Evolutionary conservation across 2,888 invertebrate genomes (phyloP).

Genomic region (Melanargia galathea): DNA sequence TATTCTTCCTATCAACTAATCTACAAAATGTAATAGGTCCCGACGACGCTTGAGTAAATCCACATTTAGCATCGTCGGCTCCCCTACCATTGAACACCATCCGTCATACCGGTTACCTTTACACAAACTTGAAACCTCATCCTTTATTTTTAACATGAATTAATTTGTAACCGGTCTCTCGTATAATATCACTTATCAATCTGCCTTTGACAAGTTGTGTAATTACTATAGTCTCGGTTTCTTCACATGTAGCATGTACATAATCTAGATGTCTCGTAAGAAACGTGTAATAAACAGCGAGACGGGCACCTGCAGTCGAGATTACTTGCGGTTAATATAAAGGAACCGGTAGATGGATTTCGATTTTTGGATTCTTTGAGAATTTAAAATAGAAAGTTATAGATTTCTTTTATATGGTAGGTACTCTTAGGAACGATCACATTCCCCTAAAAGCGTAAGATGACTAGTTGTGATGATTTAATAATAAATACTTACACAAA

Average conservation of each 20-base stretch:
- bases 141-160: conserved; percentile 51
- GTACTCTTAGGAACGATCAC: too few species aligned
- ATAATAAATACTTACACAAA: too few species aligned
- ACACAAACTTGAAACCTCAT: conserved; percentile 40
- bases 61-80: too few species aligned
- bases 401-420: too few species aligned
- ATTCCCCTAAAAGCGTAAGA: too few species aligned
- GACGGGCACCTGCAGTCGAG: conserved; percentile 62
- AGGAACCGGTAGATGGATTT: conserved; percentile 1
- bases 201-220: conserved; percentile 66
- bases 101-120: conserved; percentile 46
- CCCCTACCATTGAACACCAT: conserved; percentile 40
- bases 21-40: too few species aligned
- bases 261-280: conserved; percentile 44
- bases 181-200: conserved; percentile 68
- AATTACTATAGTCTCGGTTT: conserved; percentile 59
- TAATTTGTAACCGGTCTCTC: conserved; percentile 53
- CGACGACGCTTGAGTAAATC: too few species aligned
- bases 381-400: not conserved
- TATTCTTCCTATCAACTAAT: too few species aligned
- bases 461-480: too few species aligned
- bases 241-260: conserved; percentile 46
- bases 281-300: conserved; percentile 60
- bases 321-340: conserved; percentile 14
- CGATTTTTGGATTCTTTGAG: not conserved